Evolutionary conservation across 2,888 invertebrate species (phyloP).

Genomic region (Yponomeuta malinellus): DNA sequence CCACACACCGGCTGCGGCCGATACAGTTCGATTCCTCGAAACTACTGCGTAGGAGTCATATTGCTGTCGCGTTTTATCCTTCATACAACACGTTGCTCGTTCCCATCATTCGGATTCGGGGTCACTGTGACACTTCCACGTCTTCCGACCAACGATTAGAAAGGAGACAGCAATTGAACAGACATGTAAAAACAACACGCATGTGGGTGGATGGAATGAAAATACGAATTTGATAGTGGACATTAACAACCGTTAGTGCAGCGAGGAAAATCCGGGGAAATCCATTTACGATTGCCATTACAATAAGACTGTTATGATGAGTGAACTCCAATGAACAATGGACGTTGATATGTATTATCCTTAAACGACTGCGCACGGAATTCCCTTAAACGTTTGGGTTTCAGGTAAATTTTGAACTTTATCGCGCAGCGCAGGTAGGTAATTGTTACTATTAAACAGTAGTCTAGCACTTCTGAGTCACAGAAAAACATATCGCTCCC

Average conservation of each 20-base stretch:
- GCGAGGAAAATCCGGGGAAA: neutral
- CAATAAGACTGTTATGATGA: neutral
- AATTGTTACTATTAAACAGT: conserved; percentile 36
- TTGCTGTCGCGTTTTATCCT: conserved; percentile 55
- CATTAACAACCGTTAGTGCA: neutral
- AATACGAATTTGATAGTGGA: conserved; percentile 29
- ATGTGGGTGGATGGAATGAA: conserved; percentile 46
- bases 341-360: neutral
- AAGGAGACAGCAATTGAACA: conserved; percentile 65
- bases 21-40: conserved; percentile 69
- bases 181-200: conserved; percentile 43
- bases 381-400: neutral
- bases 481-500: conserved; percentile 27
- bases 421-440: conserved; percentile 4
- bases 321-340: neutral
- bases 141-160: conserved; percentile 58
- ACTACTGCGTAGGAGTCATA: conserved; percentile 61
- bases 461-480: conserved; percentile 36
- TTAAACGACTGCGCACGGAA: neutral
- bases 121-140: conserved; percentile 60
- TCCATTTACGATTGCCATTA: neutral
- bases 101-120: conserved; percentile 72
- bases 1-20: neutral
- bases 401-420: neutral
- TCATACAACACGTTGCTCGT: conserved; percentile 66